Conservation (phyloP, 2,113 vertebrate species). For the Ptilorrhoa leucosticta region DNA sequence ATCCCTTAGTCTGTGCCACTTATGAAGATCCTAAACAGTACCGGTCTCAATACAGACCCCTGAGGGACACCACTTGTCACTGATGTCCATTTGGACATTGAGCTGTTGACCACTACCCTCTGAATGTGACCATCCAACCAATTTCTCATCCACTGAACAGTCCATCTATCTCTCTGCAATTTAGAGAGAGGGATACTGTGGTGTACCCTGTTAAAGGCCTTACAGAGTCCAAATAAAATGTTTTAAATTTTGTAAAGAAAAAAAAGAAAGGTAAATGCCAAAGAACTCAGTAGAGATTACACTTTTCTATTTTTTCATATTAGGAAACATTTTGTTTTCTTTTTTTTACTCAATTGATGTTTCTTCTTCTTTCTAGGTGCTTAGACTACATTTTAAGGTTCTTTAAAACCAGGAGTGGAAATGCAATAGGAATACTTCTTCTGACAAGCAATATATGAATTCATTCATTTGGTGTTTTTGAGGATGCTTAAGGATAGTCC, state of each 20-base stretch:
- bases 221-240: background rate
- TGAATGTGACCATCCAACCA: background rate
- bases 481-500: background rate
- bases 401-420: background rate
- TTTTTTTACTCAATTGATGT: background rate
- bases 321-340: background rate
- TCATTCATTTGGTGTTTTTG: background rate
- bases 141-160: background rate
- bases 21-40: background rate
- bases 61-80: background rate
- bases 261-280: background rate
- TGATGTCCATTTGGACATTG: background rate
- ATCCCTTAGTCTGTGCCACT: background rate
- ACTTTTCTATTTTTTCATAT: background rate
- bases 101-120: background rate
- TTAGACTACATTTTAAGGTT: background rate
- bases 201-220: background rate
- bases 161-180: background rate
- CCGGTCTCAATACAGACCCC: fast-evolving
- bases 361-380: background rate
- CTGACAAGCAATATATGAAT: background rate
- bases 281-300: background rate
- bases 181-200: background rate
- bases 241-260: background rate
- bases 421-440: background rate